These are phyloP conservation scores for Knipowitschia caucasica DNA, from an alignment of 2,797 vertebrate species.

Conservation along the genomic window DNA sequence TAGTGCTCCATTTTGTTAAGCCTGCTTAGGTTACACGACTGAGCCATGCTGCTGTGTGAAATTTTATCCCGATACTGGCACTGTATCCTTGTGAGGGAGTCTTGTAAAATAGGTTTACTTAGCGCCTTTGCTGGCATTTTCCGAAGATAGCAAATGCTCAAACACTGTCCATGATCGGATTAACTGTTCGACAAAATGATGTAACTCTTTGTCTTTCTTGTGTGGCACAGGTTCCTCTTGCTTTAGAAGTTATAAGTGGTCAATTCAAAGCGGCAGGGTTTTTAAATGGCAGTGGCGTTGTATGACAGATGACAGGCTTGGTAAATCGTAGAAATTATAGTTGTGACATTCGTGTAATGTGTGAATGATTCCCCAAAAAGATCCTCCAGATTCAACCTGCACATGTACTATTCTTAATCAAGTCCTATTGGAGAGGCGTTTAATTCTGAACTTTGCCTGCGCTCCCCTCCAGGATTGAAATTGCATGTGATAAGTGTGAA, in stretches of 20 bases:
- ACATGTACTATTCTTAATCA: slow-evolving; percentile 44
- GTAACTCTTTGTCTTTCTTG: slow-evolving; percentile 84
- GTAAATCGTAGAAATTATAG: slow-evolving; percentile 43
- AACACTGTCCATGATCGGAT: slow-evolving; percentile 82
- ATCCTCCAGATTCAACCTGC: slow-evolving; percentile 45
- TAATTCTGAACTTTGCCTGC: slow-evolving; percentile 61
- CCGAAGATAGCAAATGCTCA: slow-evolving; percentile 81
- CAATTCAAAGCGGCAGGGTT: slow-evolving; percentile 46
- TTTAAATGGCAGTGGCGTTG: slow-evolving; percentile 51
- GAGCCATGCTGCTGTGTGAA: slow-evolving; percentile 80
- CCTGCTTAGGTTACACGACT: slow-evolving; percentile 80
- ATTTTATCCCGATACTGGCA: slow-evolving; percentile 80
- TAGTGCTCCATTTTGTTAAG: slow-evolving; percentile 76
- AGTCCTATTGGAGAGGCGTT: slow-evolving; percentile 60
- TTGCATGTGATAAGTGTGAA: slow-evolving; percentile 71
- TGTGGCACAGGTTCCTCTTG: slow-evolving; percentile 75
- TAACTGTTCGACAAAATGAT: slow-evolving; percentile 81
- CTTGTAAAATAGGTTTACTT: slow-evolving; percentile 85
- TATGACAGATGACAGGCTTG: slow-evolving; percentile 58
- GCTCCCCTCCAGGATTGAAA: slow-evolving; percentile 64
- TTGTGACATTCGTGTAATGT: slow-evolving; percentile 52
- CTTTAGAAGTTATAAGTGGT: slow-evolving; percentile 69
- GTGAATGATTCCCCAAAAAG: slow-evolving; percentile 37
- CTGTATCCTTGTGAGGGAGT: slow-evolving; percentile 80
- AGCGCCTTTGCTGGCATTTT: slow-evolving; percentile 81